These are phyloP conservation scores for Eupristina koningsbergeri DNA, from an alignment of 1,140 invertebrate species.

Conservation along the genomic window DNA sequence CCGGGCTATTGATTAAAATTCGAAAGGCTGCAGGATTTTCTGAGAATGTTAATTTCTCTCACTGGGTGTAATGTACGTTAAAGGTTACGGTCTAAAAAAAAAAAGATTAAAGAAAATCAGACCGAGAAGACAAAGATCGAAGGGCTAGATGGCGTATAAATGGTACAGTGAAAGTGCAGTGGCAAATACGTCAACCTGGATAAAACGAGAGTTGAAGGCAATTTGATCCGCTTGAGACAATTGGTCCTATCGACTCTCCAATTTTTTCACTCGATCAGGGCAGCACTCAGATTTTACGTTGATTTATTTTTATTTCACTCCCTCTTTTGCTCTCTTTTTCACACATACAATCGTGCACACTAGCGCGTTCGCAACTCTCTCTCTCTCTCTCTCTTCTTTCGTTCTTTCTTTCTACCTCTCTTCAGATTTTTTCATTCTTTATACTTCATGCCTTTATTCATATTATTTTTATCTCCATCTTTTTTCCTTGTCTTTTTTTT, in stretches of 20 bases:
- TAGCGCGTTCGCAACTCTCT: too few species aligned
- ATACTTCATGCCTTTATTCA: conserved; percentile 13
- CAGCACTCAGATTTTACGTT: conserved; percentile 35
- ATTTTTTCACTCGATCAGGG: conserved; percentile 19
- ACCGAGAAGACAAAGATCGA: not conserved
- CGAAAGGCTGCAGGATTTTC: not conserved
- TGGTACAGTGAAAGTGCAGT: conserved; percentile 21
- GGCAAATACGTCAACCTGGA: not conserved
- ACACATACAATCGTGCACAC: too few species aligned
- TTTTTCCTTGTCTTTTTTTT: conserved; percentile 18
- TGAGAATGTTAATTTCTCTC: conserved; percentile 22
- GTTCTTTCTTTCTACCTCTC: too few species aligned
- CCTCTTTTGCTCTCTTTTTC: conserved; percentile 2
- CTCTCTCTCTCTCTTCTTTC: not conserved
- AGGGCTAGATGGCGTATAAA: not conserved
- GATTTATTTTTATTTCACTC: conserved; percentile 37
- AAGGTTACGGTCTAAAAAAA: not conserved
- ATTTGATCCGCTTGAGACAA: conserved; percentile 45
- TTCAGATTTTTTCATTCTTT: conserved; percentile 36
- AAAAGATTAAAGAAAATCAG: not conserved
- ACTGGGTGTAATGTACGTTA: not conserved
- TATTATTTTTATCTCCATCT: conserved; percentile 46
- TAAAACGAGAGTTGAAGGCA: not conserved
- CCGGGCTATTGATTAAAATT: conserved; percentile 4
- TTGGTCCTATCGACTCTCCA: conserved; percentile 40